Base-by-base conservation (phyloP, 1,140 invertebrate species). In the Zaprionus kolodkinae region DNA sequence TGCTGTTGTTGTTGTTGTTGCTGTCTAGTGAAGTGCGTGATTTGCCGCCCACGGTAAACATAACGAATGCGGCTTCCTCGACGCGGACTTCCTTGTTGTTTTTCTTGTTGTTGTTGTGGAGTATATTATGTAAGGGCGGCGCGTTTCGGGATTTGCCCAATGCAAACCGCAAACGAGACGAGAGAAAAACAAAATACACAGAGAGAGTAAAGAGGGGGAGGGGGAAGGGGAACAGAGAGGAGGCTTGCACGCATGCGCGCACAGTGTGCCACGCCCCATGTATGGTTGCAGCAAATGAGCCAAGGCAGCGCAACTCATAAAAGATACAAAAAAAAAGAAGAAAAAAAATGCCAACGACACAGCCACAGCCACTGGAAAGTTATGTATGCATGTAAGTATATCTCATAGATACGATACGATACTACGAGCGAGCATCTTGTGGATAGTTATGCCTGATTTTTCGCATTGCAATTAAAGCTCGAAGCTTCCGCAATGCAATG, bases 191-290 rank as follows among this genome's bases (percentile, higher is more conserved):
- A 38, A 35, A 25, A 66, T 50, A 17, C 10, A 50, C 2, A 45
- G n/a, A 56, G 50, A 64, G 27, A 56, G 21, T 21, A 13, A 50
- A 21, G 25, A 45, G 10, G 15, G 9, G 5, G 13, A 60, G 38
- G 48, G 40, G 40, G 62, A 38, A n/a, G n/a, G 5, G 48, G 25
- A 59, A 54, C 40, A 21, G 21, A 21, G 21, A 30, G 27, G 56
- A 48, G 62, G 57, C 25, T 76, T 70, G 75, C 79, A 84, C 69
- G 81, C 81, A 84, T 84, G 81, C 81, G 81, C 83, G 81, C 81
- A 84, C 77, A 79, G 45, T 43, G 61, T 55, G 81, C 77, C 79
- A 81, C 74, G 79, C 79, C 79, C 43, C 57, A 17, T 33, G 50
- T 65, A 35, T 21, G 38, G 72, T 56, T 61, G 71, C 71, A 63